These are phyloP conservation scores for Notamacropus eugenii DNA, from an alignment of 2,797 vertebrate species.

Conservation along the genomic window DNA sequence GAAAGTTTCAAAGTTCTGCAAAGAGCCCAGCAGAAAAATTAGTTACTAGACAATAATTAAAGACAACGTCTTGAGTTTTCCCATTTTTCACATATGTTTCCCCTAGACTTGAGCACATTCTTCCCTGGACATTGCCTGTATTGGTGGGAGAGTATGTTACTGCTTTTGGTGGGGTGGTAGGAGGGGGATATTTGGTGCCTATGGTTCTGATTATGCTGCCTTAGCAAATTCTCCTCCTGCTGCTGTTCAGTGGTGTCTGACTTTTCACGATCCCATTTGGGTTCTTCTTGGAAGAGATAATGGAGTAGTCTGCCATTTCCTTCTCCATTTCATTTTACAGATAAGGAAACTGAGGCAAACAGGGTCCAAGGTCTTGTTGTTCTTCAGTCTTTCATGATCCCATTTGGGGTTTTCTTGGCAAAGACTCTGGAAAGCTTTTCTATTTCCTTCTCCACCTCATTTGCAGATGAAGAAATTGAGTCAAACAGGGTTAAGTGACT, in stretches of 20 bases:
- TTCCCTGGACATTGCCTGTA: not conserved
- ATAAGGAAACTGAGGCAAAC: not conserved
- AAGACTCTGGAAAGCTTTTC: no score
- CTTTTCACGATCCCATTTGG: not conserved
- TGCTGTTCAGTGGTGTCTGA: not conserved
- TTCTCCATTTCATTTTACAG: not conserved
- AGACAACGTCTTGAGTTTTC: not conserved
- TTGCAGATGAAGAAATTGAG: no score
- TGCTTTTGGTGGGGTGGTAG: not conserved
- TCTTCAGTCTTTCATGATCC: no score
- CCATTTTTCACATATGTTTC: not conserved
- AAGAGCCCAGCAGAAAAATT: not conserved
- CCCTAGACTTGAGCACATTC: not conserved
- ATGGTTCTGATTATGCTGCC: not conserved
- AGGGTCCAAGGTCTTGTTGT: no score
- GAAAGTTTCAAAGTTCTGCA: not conserved
- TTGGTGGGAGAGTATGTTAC: not conserved
- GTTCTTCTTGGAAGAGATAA: not conserved
- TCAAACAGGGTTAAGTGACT: no score
- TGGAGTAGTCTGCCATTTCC: not conserved
- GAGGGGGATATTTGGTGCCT: not conserved
- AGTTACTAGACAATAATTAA: not conserved
- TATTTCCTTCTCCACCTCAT: no score
- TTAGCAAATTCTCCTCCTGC: not conserved
- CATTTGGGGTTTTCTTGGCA: no score